phyloP scores from a whole-genome alignment of 2,797 vertebrate genomes.

The Cynopterus sphinx region DNA sequence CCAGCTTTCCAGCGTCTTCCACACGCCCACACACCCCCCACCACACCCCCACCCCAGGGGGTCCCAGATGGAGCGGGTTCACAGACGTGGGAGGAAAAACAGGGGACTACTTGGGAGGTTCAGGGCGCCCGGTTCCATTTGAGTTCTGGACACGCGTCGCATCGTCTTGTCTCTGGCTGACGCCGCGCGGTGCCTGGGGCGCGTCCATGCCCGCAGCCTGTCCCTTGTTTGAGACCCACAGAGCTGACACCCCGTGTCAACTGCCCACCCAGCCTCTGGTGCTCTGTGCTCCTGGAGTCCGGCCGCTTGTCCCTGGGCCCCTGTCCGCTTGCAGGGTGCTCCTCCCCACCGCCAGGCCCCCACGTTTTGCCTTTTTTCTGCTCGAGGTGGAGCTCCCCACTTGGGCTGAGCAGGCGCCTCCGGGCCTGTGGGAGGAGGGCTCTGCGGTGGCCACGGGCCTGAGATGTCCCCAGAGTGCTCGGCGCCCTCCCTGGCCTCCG shows the following conservation, averaged over 20 bases:
- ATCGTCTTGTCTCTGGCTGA: fast-evolving
- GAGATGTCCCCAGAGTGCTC: background rate
- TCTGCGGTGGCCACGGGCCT: background rate
- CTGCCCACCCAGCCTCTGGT: background rate
- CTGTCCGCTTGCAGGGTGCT: background rate
- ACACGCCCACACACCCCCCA: too few species aligned
- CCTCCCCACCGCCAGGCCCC: background rate
- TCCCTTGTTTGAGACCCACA: fast-evolving
- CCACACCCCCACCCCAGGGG: too few species aligned
- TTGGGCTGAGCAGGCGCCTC: background rate
- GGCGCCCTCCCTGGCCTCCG: background rate
- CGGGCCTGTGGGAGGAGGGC: background rate
- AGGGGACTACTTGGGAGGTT: fast-evolving
- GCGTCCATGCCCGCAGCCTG: fast-evolving
- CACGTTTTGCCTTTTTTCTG: background rate
- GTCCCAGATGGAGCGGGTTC: fast-evolving
- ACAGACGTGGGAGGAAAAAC: fast-evolving
- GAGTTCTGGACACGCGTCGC: background rate
- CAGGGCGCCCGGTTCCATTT: fast-evolving
- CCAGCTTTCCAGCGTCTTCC: background rate
- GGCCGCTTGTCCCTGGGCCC: background rate
- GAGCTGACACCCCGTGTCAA: fast-evolving
- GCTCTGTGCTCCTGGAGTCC: background rate
- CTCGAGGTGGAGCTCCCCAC: background rate
- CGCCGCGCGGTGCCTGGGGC: fast-evolving